Evolutionary conservation across 2,888 invertebrate genomes (phyloP).

Genomic region (Hydrotaea cyrtoneurina): DNA sequence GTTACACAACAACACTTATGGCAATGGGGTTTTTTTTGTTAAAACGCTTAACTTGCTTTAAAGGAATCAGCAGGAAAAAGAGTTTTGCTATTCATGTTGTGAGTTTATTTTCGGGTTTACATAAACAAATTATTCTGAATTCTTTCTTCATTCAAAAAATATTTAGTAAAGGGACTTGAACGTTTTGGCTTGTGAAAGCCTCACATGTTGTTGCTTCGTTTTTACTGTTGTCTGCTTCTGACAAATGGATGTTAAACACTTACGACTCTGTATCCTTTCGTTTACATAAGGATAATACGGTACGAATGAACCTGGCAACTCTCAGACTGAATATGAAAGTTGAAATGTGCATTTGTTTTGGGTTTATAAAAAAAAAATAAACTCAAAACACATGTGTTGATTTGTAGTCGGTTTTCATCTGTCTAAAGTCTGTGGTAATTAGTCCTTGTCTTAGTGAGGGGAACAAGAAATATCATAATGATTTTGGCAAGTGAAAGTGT

Average conservation of each 20-base stretch:
- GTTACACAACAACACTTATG: conserved; percentile 18
- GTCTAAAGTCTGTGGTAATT: neutral
- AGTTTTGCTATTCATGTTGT: no score
- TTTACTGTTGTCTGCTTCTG: conserved; percentile 58
- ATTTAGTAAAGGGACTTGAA: no score
- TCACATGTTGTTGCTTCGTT: neutral
- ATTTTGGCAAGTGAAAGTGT: conserved; percentile 23
- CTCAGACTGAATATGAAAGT: neutral
- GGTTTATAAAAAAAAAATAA: neutral
- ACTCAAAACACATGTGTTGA: neutral
- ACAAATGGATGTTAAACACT: conserved; percentile 65
- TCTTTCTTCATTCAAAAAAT: no score
- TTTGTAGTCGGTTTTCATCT: neutral
- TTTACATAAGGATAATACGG: conserved; percentile 2
- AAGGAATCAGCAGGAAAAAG: no score
- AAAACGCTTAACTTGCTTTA: no score
- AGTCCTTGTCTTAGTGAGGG: conserved; percentile 27
- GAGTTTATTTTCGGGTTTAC: no score
- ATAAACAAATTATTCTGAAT: no score
- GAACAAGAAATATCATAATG: neutral
- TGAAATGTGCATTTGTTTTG: conserved; percentile 11
- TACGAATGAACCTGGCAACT: neutral
- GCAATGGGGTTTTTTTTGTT: neutral
- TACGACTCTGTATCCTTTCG: conserved; percentile 14
- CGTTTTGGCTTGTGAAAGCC: neutral